These are phyloP conservation scores for Rhombomys opimus DNA, from an alignment of 2,113 vertebrate species.

Conservation along the genomic window DNA sequence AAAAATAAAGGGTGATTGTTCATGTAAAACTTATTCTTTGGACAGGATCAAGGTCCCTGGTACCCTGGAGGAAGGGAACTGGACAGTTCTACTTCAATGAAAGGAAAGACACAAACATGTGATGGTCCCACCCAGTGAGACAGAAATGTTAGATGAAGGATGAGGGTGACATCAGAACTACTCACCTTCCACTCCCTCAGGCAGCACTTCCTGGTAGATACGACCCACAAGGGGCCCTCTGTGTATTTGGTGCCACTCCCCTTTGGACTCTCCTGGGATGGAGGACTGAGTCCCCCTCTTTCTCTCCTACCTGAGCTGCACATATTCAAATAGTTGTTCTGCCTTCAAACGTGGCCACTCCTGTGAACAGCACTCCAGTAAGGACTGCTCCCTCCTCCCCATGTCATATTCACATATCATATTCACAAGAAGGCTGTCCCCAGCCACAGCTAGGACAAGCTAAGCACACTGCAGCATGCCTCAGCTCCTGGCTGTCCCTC, in stretches of 20 bases:
- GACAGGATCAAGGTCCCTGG: neutral
- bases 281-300: accelerated
- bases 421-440: neutral
- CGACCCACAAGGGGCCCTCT: accelerated
- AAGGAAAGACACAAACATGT: neutral
- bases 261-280: neutral
- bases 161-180: neutral
- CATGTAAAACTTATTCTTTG: neutral
- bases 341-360: no score
- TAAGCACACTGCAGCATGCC: accelerated
- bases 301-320: neutral
- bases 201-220: neutral
- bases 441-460: neutral
- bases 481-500: no score
- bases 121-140: accelerated
- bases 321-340: accelerated
- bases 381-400: neutral
- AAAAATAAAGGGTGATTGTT: neutral
- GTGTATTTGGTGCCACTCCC: neutral
- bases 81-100: neutral
- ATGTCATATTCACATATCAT: no score
- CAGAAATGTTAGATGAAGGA: neutral
- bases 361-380: no score
- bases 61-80: neutral
- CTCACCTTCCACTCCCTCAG: no score